These are phyloP conservation scores for Drosophila triauraria DNA, from an alignment of 1,140 invertebrate genomes.

Conservation along the genomic window DNA sequence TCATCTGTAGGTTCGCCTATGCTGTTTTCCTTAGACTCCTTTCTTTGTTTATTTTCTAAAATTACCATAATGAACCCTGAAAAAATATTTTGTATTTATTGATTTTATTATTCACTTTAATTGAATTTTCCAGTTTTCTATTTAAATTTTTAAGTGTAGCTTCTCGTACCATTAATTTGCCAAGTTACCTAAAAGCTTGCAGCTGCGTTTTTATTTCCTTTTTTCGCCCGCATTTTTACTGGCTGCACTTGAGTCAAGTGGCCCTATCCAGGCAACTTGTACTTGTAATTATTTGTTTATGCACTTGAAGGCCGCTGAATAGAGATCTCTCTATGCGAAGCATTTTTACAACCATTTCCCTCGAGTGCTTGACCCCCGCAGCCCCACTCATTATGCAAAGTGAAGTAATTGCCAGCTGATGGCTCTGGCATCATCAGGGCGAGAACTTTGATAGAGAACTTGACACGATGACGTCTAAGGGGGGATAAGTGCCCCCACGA, in stretches of 20 bases:
- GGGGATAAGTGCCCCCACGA: conserved; percentile 56
- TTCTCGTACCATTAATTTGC: conserved; percentile 47
- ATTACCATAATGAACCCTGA: too few species aligned
- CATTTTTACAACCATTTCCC: conserved; percentile 31
- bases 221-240: conserved; percentile 26
- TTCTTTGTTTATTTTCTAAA: too few species aligned
- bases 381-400: conserved; percentile 70
- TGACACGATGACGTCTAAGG: conserved; percentile 43
- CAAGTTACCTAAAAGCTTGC: conserved; percentile 56
- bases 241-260: conserved; percentile 53
- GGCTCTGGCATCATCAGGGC: conserved; percentile 37
- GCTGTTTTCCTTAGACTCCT: too few species aligned
- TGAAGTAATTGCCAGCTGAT: conserved; percentile 74
- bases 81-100: too few species aligned
- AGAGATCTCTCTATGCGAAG: conserved; percentile 3
- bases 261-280: conserved; percentile 31
- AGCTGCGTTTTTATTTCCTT: conserved; percentile 12
- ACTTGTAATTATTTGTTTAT: conserved; percentile 61
- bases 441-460: conserved; percentile 59
- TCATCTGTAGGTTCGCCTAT: too few species aligned
- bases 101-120: background rate
- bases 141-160: background rate
- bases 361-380: conserved; percentile 28
- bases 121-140: background rate
- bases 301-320: conserved; percentile 48